Evolutionary conservation across 1,140 invertebrate species (phyloP).

Genomic region (Procambarus virginalis): DNA sequence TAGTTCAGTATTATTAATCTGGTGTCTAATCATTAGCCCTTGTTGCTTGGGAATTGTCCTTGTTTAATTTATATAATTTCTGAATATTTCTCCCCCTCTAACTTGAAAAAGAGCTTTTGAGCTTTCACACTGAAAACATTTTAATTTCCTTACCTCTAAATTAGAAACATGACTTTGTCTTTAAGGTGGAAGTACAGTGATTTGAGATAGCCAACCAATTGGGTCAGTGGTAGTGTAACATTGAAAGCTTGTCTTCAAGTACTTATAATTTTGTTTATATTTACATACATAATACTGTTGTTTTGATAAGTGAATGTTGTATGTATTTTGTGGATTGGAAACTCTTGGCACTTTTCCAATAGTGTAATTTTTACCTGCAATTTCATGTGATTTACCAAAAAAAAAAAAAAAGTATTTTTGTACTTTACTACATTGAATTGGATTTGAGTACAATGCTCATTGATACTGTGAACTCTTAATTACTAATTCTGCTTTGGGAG

Average conservation of each 20-base stretch:
- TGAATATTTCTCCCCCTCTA: neutral
- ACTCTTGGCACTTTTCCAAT: slow-evolving; percentile 29
- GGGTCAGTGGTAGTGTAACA: neutral
- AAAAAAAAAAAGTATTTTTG: slow-evolving; percentile 66
- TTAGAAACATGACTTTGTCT: neutral
- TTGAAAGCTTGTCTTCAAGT: neutral
- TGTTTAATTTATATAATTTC: neutral
- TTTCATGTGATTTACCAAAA: slow-evolving; percentile 58
- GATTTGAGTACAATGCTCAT: slow-evolving; percentile 64
- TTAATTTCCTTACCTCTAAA: neutral
- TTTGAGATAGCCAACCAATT: neutral
- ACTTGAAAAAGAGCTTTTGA: neutral
- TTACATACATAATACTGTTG: neutral
- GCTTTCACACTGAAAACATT: slow-evolving; percentile 11
- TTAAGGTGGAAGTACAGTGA: neutral
- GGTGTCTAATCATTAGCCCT: no score
- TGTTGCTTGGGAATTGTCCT: neutral
- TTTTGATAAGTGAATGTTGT: slow-evolving; percentile 5
- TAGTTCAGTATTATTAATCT: neutral
- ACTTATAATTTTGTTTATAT: slow-evolving; percentile 1
- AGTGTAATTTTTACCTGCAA: slow-evolving; percentile 60
- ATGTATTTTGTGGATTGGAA: slow-evolving; percentile 19
- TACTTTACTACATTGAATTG: slow-evolving; percentile 64
- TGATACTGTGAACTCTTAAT: slow-evolving; percentile 49
- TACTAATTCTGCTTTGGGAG: slow-evolving; percentile 48